A percentile compares a stretch with the other conserved stretches of the same genome.
Evolutionary conservation across 1,140 invertebrate species (phyloP).

Genomic region (Drosophila sucinea): DNA sequence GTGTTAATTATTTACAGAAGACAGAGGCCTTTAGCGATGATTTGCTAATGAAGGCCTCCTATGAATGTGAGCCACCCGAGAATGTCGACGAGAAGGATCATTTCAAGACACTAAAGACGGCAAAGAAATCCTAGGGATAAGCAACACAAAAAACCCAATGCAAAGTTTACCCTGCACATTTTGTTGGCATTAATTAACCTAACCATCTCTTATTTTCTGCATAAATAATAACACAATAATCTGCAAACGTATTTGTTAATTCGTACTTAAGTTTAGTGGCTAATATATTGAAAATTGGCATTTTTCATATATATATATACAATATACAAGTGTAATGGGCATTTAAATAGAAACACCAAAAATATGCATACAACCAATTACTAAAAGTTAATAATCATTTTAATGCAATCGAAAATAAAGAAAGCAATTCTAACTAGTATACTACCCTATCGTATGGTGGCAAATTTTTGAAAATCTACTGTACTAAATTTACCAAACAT

Average conservation of each 20-base stretch:
- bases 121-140: slow-evolving; percentile 52
- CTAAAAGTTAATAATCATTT: slow-evolving; percentile 45
- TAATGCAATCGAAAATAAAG: slow-evolving; percentile 40
- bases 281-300: slow-evolving; percentile 33
- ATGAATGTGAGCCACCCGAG: slow-evolving; percentile 93
- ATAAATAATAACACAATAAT: slow-evolving; percentile 44
- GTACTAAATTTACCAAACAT: slow-evolving; percentile 91
- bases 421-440: slow-evolving; percentile 4
- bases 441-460: slow-evolving; percentile 87
- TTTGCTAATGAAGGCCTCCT: slow-evolving; percentile 91
- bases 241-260: slow-evolving; percentile 67
- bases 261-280: slow-evolving; percentile 69
- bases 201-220: slow-evolving; percentile 29
- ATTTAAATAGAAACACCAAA: slow-evolving; percentile 65
- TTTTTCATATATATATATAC: slow-evolving; percentile 35
- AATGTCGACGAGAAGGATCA: slow-evolving; percentile 92
- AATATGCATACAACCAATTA: slow-evolving; percentile 49
- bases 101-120: slow-evolving; percentile 89
- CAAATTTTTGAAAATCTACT: slow-evolving; percentile 91
- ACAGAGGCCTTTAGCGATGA: slow-evolving; percentile 91
- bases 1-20: slow-evolving; percentile 91
- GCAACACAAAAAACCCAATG: slow-evolving; percentile 27
- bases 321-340: slow-evolving; percentile 26
- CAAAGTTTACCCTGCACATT: slow-evolving; percentile 52
- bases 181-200: slow-evolving; percentile 49